Evolutionary conservation across 2,113 vertebrate species (phyloP).

Genomic region (Dipodomys stephensi): DNA sequence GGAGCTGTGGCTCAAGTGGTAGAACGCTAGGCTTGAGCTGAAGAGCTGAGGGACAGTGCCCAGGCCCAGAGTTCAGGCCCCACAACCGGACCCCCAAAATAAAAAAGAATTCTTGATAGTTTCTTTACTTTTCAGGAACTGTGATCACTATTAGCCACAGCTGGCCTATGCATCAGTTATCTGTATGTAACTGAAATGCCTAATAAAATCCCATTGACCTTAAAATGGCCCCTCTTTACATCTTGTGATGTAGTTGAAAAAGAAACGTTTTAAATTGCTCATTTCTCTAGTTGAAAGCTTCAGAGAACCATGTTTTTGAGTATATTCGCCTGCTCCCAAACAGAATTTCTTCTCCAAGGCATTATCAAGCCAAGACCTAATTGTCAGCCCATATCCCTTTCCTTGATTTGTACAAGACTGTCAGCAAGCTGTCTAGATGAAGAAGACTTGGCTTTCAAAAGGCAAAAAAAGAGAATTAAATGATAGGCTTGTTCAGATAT

Average conservation of each 20-base stretch:
- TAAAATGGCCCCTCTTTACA: constrained; percentile 15
- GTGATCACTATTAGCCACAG: constrained; percentile 17
- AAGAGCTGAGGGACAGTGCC: too few relatives aligned
- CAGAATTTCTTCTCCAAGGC: neutral
- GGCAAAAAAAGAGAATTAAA: constrained; percentile 20
- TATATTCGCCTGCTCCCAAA: neutral
- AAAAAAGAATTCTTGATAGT: neutral
- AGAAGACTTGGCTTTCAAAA: neutral
- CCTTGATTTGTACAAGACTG: neutral
- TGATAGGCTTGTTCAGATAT: constrained; percentile 20
- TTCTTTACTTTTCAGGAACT: constrained; percentile 16
- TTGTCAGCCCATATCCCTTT: neutral
- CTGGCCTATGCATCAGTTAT: neutral
- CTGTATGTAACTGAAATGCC: neutral
- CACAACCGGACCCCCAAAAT: too few relatives aligned
- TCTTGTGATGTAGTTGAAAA: neutral
- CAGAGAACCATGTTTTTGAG: neutral
- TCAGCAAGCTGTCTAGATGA: neutral
- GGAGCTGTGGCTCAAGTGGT: too few relatives aligned
- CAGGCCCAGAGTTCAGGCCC: too few relatives aligned
- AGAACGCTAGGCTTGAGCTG: too few relatives aligned
- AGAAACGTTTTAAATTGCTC: neutral
- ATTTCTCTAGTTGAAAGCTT: neutral
- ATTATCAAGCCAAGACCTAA: neutral
- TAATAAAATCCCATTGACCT: neutral